A percentile compares a stretch with the other conserved stretches of the same genome.
Conservation (phyloP, 2,113 vertebrate species). For the Gulo gulo region DNA sequence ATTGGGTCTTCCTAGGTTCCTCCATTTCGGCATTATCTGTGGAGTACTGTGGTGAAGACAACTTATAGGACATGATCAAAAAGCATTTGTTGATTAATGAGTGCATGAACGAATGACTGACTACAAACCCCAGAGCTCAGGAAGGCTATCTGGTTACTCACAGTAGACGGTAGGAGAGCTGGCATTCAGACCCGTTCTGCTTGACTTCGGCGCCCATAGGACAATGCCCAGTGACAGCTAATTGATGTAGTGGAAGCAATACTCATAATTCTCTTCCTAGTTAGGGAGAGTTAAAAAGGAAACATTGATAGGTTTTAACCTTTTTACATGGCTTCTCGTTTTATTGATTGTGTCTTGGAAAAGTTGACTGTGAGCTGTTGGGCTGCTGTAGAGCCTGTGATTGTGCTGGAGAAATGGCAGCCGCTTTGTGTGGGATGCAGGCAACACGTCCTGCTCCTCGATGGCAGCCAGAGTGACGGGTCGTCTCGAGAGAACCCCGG, state of each 20-base stretch:
- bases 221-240: background rate
- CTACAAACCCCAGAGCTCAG: background rate
- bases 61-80: background rate
- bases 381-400: background rate
- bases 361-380: background rate
- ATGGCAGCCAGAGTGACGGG: background rate
- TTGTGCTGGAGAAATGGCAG: background rate
- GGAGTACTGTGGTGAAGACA: background rate
- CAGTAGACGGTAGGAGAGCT: background rate
- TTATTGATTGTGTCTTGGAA: background rate
- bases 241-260: slow-evolving; percentile 23
- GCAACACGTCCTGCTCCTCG: background rate
- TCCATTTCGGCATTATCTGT: background rate
- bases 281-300: background rate
- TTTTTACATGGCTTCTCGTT: background rate
- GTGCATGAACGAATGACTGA: background rate
- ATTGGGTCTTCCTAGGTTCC: background rate
- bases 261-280: background rate
- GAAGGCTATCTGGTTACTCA: background rate
- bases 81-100: background rate
- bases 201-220: background rate
- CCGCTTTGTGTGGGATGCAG: background rate
- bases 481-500: background rate
- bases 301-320: background rate
- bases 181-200: background rate